Evolutionary conservation across 1,140 invertebrate species (phyloP).

Genomic region (Zaprionus kolodkinae): DNA sequence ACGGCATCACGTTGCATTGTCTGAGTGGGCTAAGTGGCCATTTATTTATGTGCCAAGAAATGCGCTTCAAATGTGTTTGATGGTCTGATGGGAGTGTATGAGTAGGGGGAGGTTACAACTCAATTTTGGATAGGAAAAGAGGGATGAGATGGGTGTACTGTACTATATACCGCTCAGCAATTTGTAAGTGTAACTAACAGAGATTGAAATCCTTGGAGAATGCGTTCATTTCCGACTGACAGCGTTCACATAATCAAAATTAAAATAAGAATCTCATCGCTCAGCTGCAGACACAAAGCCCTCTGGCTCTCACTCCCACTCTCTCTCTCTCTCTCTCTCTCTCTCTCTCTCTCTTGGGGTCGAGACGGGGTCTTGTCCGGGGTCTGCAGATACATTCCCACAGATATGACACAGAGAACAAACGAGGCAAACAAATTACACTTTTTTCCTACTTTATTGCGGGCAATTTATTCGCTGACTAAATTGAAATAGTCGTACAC

Average conservation of each 20-base stretch:
- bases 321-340: too few species aligned
- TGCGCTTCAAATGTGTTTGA: constrained; percentile 29
- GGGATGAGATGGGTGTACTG: neutral
- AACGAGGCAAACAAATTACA: constrained; percentile 80
- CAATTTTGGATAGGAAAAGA: constrained; percentile 40
- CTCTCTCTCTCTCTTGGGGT: neutral
- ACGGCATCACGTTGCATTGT: constrained; percentile 48
- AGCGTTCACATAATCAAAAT: constrained; percentile 71
- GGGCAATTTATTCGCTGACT: constrained; percentile 73
- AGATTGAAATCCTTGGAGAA: constrained; percentile 58
- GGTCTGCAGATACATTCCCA: constrained; percentile 57
- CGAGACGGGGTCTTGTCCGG: too few species aligned
- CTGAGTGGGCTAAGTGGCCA: constrained; percentile 46
- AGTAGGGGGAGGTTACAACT: constrained; percentile 46
- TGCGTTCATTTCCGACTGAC: constrained; percentile 50
- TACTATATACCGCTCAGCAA: constrained; percentile 41
- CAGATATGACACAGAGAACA: constrained; percentile 76
- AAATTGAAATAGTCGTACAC: constrained; percentile 75
- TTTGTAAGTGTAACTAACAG: constrained; percentile 79
- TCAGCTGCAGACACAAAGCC: constrained; percentile 62
- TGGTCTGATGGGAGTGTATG: constrained; percentile 4
- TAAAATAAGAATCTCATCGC: constrained; percentile 81
- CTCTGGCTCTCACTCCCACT: too few species aligned
- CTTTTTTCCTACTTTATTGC: constrained; percentile 73
- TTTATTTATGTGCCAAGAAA: constrained; percentile 44